phyloP scores from a whole-genome alignment of 2,797 vertebrate genomes.

The Enteromius anoplus region DNA sequence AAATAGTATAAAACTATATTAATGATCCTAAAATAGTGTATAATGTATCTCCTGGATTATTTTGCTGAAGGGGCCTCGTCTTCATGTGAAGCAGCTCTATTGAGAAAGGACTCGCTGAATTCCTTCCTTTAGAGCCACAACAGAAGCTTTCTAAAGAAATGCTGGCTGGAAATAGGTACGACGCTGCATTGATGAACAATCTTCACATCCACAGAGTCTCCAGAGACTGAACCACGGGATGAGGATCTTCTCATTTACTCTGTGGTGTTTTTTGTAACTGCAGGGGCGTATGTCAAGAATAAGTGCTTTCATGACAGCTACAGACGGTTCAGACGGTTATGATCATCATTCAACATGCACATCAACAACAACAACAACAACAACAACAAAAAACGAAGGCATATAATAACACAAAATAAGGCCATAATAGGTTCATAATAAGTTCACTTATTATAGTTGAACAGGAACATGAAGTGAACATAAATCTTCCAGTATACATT shows the following conservation, averaged over 20 bases:
- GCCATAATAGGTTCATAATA: neutral
- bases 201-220: neutral
- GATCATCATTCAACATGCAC: too few relatives aligned
- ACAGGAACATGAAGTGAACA: neutral
- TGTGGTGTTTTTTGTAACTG: neutral
- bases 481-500: neutral
- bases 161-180: neutral
- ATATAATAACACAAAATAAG: neutral
- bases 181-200: neutral
- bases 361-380: neutral
- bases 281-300: neutral
- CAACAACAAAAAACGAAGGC: neutral
- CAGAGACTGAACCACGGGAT: slow-evolving; percentile 9
- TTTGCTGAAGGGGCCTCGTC: neutral
- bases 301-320: neutral
- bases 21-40: neutral
- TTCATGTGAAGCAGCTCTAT: neutral
- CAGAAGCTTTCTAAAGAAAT: neutral
- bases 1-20: neutral
- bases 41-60: neutral
- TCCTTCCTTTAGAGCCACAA: neutral
- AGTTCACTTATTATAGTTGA: neutral
- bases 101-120: neutral
- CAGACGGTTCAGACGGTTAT: too few relatives aligned
- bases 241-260: neutral